Conservation (phyloP, 2,113 vertebrate genomes). For the Oplegnathus fasciatus region DNA sequence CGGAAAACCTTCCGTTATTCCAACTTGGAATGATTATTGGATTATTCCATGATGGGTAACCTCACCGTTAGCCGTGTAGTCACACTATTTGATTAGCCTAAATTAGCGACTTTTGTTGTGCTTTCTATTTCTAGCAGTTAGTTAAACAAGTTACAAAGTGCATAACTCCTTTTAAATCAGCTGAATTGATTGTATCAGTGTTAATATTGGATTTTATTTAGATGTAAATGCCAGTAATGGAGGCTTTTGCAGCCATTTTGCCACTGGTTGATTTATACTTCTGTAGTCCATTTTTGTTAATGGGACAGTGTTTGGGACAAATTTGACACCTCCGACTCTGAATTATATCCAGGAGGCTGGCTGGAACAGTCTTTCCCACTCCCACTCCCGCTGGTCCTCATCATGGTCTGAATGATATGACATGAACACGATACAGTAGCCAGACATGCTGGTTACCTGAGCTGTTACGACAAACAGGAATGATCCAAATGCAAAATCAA, state of each 20-base stretch:
- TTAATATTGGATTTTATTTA: not conserved
- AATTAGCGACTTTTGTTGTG: too few relatives aligned
- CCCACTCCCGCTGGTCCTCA: not conserved
- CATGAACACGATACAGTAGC: not conserved
- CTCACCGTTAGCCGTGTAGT: too few relatives aligned
- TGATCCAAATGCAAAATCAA: too few relatives aligned
- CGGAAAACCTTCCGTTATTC: not conserved
- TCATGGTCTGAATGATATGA: not conserved
- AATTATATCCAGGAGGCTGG: too few relatives aligned
- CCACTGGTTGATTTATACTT: not conserved
- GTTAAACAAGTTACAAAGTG: not conserved
- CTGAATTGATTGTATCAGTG: not conserved
- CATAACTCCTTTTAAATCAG: not conserved
- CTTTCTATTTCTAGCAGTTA: too few relatives aligned
- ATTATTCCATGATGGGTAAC: not conserved
- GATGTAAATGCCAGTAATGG: too few relatives aligned
- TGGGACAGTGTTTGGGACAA: not conserved
- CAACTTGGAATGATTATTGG: not conserved
- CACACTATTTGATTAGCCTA: too few relatives aligned
- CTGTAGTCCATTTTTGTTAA: not conserved
- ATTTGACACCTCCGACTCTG: too few relatives aligned
- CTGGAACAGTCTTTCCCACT: not conserved
- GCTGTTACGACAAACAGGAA: not conserved
- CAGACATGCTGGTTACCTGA: not conserved
- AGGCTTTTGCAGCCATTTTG: not conserved